Evolutionary conservation across 1,140 invertebrate genomes (phyloP).

Genomic region (Armadillidium nasatum): DNA sequence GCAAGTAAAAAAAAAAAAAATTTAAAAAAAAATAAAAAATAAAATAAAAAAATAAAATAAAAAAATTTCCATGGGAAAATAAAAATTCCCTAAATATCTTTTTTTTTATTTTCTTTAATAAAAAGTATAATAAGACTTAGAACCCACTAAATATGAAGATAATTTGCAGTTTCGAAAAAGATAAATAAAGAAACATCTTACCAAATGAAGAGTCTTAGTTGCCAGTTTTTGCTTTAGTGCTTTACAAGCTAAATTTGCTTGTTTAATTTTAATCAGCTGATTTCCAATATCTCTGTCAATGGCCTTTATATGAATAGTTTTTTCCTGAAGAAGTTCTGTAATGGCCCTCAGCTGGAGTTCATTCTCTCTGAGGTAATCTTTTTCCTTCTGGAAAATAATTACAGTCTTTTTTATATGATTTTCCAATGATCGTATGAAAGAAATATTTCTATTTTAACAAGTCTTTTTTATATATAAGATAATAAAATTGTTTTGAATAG

Average conservation of each 20-base stretch:
- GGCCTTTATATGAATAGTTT: slow-evolving; percentile 7
- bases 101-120: not conserved
- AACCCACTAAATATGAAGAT: not conserved
- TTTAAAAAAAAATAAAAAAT: too few relatives aligned
- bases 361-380: slow-evolving; percentile 10
- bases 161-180: too few relatives aligned
- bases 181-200: not conserved
- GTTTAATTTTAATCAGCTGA: slow-evolving; percentile 21
- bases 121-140: not conserved
- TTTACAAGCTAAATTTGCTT: slow-evolving; percentile 4
- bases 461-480: too few relatives aligned
- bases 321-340: slow-evolving; percentile 17
- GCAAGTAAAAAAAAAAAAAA: not conserved
- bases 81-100: not conserved
- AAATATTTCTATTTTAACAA: too few relatives aligned
- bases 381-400: not conserved
- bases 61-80: not conserved
- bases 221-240: not conserved
- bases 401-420: too few relatives aligned
- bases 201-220: not conserved
- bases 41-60: too few relatives aligned
- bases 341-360: slow-evolving; percentile 17
- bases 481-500: not conserved
- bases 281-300: slow-evolving; percentile 21
- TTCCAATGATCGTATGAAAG: too few relatives aligned